A percentile compares a stretch with the other conserved stretches of the same genome.
Conservation (phyloP, 92 coral and sea anemone species). For the Epizoanthus illoricatus region DNA sequence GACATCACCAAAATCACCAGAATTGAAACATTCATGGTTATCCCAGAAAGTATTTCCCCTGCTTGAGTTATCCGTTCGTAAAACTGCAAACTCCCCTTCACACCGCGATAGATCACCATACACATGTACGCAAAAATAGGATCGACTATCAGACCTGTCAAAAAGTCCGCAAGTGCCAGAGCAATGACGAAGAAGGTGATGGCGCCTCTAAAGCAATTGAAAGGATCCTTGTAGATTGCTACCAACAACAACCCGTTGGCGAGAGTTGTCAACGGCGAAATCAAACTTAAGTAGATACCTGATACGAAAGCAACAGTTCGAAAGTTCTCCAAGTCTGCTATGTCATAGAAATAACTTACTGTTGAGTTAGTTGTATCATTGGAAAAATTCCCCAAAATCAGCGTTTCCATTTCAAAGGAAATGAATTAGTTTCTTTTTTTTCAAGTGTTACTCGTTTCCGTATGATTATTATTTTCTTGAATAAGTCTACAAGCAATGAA, state of each 20-base stretch:
- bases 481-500: too few relatives aligned
- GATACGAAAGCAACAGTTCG: conserved; percentile 26
- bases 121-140: conserved; percentile 65
- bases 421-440: neutral
- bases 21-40: conserved; percentile 74
- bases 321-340: neutral
- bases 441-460: neutral
- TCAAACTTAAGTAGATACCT: conserved; percentile 51
- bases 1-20: conserved; percentile 66
- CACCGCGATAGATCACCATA: conserved; percentile 47
- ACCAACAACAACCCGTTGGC: conserved; percentile 65
- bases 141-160: conserved; percentile 63
- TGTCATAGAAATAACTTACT: neutral
- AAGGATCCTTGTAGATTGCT: conserved; percentile 67
- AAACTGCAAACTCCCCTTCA: conserved; percentile 19
- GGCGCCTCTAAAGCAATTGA: conserved; percentile 54
- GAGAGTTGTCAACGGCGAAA: conserved; percentile 52
- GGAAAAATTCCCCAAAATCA: neutral
- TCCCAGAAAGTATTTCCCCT: conserved; percentile 62
- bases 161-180: conserved; percentile 60
- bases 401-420: neutral
- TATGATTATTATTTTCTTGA: too few relatives aligned
- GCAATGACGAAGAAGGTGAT: conserved; percentile 60
- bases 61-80: conserved; percentile 48
- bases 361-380: neutral